Evolutionary conservation across 2,888 invertebrate species (phyloP), one percentile per base, ranked within the genome.

Genomic region (Hermaeophaga mercurialis): DNA sequence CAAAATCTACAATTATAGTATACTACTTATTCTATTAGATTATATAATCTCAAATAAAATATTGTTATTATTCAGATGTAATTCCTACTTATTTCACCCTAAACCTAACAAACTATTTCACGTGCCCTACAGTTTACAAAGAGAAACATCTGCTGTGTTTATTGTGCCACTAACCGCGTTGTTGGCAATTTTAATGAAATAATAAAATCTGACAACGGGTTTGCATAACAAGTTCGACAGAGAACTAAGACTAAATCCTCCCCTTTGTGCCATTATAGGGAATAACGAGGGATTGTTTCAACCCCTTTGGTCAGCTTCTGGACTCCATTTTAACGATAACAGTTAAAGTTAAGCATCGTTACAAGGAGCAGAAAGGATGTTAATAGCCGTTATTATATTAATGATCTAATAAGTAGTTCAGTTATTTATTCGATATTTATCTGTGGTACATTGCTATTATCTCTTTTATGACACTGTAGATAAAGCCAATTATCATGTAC

Each of bases 291-390:
- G 48, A 48, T 53, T 46, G 48, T 44, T 54, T 48, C 55, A 46
- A 52, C 59, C 59, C 59, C 53, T 56, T 34, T 46, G 55, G 59
- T 56, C 55, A 59, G 53, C 50, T 28, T 36, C 9, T 11, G 38
- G 31, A 24, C 47, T 54, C 52, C 11, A 26, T 50, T 45, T 46
- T 47, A 53, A 53, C 47, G 53, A 48, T 49, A 34, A 44, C 26
- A 36, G 33, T 7, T 7, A 4, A 18, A n/a, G 22, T 33, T 44
- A 24, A 39, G 34, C 17, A 8, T 26, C 43, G 15, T 43, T 43
- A 43, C 15, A 2, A 26, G 14, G 14, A 17, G 11, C 17, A 1
- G 8, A 3, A n/a, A 33, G n/a, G 33, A 6, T 33, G n/a, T 12
- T 33, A n/a, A n/a, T n/a, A n/a, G 33, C 11, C 11, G 33, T 33